Percentiles rank a stretch among this genome's conserved stretches.
These are phyloP conservation scores for Rhadinocentrus ornatus DNA, from an alignment of 2,797 vertebrate genomes.

Conservation along the genomic window DNA sequence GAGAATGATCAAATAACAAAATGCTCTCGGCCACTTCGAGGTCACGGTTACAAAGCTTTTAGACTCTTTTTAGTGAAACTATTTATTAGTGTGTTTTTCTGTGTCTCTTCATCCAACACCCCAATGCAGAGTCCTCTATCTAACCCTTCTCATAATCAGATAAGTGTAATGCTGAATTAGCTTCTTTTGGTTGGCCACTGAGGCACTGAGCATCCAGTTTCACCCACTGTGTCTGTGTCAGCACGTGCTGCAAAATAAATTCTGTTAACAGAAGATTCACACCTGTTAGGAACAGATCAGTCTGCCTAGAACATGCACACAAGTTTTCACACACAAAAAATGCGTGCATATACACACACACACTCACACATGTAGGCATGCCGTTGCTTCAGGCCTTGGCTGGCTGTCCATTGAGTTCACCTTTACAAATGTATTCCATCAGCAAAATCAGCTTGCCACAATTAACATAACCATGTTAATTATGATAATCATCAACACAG, in stretches of 20 bases:
- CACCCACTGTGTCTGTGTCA: slow-evolving; percentile 28
- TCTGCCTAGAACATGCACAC: not conserved
- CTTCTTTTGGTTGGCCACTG: slow-evolving; percentile 35
- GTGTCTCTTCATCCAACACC: slow-evolving; percentile 18
- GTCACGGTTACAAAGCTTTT: slow-evolving; percentile 18
- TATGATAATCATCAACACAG: slow-evolving; percentile 49
- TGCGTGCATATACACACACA: not conserved
- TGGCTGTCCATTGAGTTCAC: slow-evolving; percentile 54
- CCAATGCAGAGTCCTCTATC: slow-evolving; percentile 43
- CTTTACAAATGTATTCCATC: slow-evolving; percentile 64
- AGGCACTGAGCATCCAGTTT: slow-evolving; percentile 20
- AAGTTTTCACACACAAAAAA: not conserved
- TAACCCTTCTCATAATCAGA: slow-evolving; percentile 52
- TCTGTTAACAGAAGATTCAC: slow-evolving; percentile 17
- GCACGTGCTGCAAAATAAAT: slow-evolving; percentile 27
- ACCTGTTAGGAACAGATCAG: slow-evolving; percentile 35
- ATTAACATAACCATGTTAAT: slow-evolving; percentile 70
- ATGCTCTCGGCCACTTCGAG: slow-evolving; percentile 10
- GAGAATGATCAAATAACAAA: slow-evolving; percentile 13
- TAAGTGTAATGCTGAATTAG: slow-evolving; percentile 36
- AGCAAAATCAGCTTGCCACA: slow-evolving; percentile 60
- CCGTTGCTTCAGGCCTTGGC: slow-evolving; percentile 14
- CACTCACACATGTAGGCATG: slow-evolving; percentile 10
- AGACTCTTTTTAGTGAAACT: slow-evolving; percentile 1
- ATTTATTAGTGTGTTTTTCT: slow-evolving; percentile 32